Conservation (phyloP, 2,888 invertebrate species). For the Euplexia lucipara region DNA sequence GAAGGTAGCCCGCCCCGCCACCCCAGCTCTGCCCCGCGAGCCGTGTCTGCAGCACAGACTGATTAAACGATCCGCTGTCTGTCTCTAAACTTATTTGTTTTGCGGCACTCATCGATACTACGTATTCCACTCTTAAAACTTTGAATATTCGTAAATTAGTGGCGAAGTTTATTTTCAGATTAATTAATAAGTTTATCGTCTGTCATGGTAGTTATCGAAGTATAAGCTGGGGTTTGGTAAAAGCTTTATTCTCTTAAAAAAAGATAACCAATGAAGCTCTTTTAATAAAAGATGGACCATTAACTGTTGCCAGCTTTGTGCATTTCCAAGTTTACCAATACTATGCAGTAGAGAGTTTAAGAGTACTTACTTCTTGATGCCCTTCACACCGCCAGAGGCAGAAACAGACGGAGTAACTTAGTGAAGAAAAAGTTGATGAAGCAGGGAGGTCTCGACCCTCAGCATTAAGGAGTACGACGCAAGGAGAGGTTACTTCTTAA, state of each 20-base stretch:
- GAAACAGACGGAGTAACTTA: no score
- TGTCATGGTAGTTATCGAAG: background rate
- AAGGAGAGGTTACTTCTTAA: no score
- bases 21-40: conserved; percentile 54
- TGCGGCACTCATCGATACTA: conserved; percentile 76
- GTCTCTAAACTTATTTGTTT: conserved; percentile 84
- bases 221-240: conserved; percentile 8
- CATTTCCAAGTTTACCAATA: no score
- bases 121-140: conserved; percentile 69
- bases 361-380: no score
- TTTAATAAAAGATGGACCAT: background rate
- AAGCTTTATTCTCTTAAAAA: no score
- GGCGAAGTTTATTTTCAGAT: conserved; percentile 17
- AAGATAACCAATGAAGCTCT: no score
- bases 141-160: conserved; percentile 52
- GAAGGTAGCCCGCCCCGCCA: conserved; percentile 81
- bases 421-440: no score
- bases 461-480: no score
- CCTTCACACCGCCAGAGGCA: no score
- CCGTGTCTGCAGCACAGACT: conserved; percentile 85
- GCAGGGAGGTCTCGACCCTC: no score
- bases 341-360: background rate
- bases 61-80: conserved; percentile 88
- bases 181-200: conserved; percentile 20
- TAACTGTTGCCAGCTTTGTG: background rate